Conservation (phyloP, 2,888 invertebrate genomes). For the Rhorus exstirpatorius region DNA sequence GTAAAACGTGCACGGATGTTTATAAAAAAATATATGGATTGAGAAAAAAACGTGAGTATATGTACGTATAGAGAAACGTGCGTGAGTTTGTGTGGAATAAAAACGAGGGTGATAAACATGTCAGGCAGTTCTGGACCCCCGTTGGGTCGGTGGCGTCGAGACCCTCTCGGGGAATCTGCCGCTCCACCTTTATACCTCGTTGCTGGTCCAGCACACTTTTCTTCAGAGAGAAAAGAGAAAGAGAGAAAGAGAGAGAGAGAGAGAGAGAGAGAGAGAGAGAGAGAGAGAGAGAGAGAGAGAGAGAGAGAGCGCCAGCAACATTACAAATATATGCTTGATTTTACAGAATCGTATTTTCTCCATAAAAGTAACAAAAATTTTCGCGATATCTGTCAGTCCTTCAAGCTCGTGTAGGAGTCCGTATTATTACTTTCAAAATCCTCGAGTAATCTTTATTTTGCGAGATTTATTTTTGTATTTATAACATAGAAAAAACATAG, state of each 20-base stretch:
- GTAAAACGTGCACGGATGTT: conserved; percentile 9
- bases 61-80: background rate
- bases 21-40: conserved; percentile 41
- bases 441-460: no score
- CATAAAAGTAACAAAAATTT: no score
- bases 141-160: conserved; percentile 79
- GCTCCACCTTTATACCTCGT: conserved; percentile 77
- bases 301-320: background rate
- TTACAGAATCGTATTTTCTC: background rate
- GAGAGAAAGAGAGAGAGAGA: background rate
- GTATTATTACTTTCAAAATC: no score
- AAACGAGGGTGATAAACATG: conserved; percentile 86
- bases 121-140: conserved; percentile 83
- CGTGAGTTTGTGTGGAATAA: conserved; percentile 75
- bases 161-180: conserved; percentile 81
- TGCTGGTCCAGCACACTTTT: conserved; percentile 50
- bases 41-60: conserved; percentile 48
- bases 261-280: background rate
- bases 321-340: conserved; percentile 10
- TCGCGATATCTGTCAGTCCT: no score
- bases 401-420: no score
- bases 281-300: background rate
- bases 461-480: no score
- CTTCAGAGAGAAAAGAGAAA: background rate
- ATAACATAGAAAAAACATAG: no score